Conservation (phyloP, 2,113 vertebrate genomes). For the Cyrtonyx montezumae region DNA sequence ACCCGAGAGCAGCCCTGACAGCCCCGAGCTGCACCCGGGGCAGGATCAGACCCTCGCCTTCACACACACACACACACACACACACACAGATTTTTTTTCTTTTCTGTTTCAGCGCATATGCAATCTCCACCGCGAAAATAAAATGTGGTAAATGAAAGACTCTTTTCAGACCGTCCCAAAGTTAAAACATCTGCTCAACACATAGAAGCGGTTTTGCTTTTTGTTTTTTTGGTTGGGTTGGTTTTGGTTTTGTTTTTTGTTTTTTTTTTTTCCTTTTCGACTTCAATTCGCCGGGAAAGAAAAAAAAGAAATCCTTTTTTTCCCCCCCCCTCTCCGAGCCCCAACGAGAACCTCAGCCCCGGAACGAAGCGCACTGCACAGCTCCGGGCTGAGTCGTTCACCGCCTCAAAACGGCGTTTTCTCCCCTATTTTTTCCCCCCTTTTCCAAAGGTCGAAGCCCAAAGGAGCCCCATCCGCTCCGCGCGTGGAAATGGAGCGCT, state of each 20-base stretch:
- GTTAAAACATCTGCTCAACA: conserved; percentile 50
- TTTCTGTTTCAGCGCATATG: background rate
- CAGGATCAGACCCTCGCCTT: background rate
- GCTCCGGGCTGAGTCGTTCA: background rate
- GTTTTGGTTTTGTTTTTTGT: too few species aligned
- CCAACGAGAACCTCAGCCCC: background rate
- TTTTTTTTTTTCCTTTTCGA: background rate
- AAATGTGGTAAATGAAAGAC: background rate
- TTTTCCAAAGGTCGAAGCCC: background rate
- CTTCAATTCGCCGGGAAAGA: background rate
- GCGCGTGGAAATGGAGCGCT: background rate
- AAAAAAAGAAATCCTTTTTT: background rate
- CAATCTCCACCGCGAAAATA: background rate
- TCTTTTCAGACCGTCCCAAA: background rate
- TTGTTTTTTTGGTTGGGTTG: too few species aligned
- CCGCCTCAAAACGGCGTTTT: background rate
- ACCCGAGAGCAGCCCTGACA: background rate
- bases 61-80: background rate
- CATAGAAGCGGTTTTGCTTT: background rate
- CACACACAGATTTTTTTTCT: too few species aligned
- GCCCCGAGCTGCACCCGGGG: background rate
- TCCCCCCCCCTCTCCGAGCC: background rate
- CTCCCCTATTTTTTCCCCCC: background rate
- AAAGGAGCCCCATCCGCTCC: background rate
- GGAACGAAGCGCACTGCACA: conserved; percentile 7